These are phyloP conservation scores for Petaurus breviceps DNA, from an alignment of 2,113 vertebrate genomes.

Conservation along the genomic window DNA sequence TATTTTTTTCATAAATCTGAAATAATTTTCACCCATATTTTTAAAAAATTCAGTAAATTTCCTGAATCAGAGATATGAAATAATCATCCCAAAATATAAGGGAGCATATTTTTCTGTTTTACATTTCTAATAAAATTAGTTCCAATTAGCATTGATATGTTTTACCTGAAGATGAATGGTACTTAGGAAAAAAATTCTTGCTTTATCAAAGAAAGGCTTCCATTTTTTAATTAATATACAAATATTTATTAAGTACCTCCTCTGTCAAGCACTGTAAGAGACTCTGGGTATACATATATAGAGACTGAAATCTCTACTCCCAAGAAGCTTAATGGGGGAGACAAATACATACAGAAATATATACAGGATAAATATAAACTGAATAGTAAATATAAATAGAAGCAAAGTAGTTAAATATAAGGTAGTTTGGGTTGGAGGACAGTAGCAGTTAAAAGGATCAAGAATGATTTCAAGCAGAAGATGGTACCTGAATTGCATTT, in stretches of 20 bases:
- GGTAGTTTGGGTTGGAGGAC: neutral
- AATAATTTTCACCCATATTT: neutral
- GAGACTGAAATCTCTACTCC: neutral
- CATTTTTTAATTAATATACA: conserved; percentile 46
- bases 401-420: neutral
- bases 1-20: neutral
- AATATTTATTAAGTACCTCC: no score
- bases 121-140: conserved; percentile 30
- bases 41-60: neutral
- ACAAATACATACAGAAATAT: neutral
- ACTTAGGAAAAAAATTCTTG: conserved; percentile 40
- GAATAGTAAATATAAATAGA: neutral
- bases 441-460: neutral
- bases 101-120: conserved; percentile 7
- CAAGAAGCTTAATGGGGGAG: neutral
- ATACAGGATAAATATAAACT: neutral
- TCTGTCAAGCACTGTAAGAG: neutral
- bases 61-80: neutral
- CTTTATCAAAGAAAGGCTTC: conserved; percentile 35
- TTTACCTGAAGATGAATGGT: conserved; percentile 28
- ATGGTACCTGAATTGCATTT: neutral
- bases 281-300: neutral
- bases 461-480: neutral
- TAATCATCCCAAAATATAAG: neutral
- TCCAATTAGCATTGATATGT: conserved; percentile 37